Conservation (phyloP, 92 coral and sea anemone genomes). For the Plumapathes pennacea region DNA sequence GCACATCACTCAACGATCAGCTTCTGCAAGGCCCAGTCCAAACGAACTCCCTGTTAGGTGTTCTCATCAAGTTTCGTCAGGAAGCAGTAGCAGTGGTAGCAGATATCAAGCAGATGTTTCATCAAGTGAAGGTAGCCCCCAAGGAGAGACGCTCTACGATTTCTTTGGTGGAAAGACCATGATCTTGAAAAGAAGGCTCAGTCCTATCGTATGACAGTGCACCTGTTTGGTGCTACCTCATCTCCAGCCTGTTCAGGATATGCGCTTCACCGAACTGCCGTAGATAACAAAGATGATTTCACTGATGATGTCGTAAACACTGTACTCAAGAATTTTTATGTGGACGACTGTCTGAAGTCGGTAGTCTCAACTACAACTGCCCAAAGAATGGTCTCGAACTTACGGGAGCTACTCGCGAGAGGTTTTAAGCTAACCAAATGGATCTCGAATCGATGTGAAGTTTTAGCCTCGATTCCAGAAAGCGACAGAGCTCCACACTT, state of each 20-base stretch:
- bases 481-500: slow-evolving; percentile 10
- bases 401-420: too few species aligned
- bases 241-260: neutral
- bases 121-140: neutral
- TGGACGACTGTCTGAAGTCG: slow-evolving; percentile 5
- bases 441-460: slow-evolving; percentile 21
- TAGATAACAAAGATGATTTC: neutral
- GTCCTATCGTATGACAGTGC: neutral
- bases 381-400: too few species aligned
- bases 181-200: neutral
- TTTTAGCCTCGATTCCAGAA: slow-evolving; percentile 23
- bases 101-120: neutral
- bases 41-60: slow-evolving; percentile 40
- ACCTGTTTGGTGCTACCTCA: neutral
- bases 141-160: neutral
- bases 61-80: slow-evolving; percentile 41
- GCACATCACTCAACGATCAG: slow-evolving; percentile 41
- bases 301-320: neutral
- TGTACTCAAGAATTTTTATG: neutral
- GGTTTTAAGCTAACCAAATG: slow-evolving; percentile 21
- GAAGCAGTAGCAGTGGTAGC: slow-evolving; percentile 19
- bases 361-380: neutral
- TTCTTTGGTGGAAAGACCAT: neutral
- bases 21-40: slow-evolving; percentile 57
- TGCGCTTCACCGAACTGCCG: neutral